Evolutionary conservation across 2,797 vertebrate genomes (phyloP), one percentile per base, ranked within the genome.

Genomic region (Spheniscus humboldti): DNA sequence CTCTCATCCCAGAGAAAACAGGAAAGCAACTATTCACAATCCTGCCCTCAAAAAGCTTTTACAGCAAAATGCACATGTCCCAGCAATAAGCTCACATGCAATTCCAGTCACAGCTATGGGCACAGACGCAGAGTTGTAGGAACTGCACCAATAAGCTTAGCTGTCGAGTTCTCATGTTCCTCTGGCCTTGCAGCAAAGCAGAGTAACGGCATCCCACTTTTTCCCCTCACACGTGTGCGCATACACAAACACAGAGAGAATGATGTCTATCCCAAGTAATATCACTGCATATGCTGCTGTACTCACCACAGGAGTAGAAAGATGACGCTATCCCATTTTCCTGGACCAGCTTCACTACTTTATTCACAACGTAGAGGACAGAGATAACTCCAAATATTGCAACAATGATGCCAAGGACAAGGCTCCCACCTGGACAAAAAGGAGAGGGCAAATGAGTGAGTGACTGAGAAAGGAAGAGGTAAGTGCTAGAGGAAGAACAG

Each of bases 281-380:
- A 80, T 68, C 60, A 45, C 57, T 55, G 45, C 33, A 33, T 12
- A 52, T 17, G 22, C 27, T 74, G 60, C 56, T 88, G 23, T 86
- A 96, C 97, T 97, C 71, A 97, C 97, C 90, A 86, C 85, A 88
- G 33, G 82, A 69, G 41, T 35, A 84, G 56, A 91, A 94, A 77
- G 89, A 78, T 0, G 79, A 52, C 1, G 11, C 22, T 37, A 55
- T 18, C 56, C 56, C 77, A 20, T 88, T 84, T 92, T 74, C 19
- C 56, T 59, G 91, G 39, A 83, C 30, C 43, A 86, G 60, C 75
- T 91, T 97, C 83, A 78, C 18, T 48, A 86, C 13, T 96, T 60
- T 97, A 55, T 31, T 67, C 90, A 82, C 72, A 73, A 96, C 0
- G 3, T 37, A 85, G 52, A 96, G 9, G 28, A 84, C 1, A 45